Conservation (phyloP, 2,113 vertebrate genomes). For the Hydrolagus affinis region DNA sequence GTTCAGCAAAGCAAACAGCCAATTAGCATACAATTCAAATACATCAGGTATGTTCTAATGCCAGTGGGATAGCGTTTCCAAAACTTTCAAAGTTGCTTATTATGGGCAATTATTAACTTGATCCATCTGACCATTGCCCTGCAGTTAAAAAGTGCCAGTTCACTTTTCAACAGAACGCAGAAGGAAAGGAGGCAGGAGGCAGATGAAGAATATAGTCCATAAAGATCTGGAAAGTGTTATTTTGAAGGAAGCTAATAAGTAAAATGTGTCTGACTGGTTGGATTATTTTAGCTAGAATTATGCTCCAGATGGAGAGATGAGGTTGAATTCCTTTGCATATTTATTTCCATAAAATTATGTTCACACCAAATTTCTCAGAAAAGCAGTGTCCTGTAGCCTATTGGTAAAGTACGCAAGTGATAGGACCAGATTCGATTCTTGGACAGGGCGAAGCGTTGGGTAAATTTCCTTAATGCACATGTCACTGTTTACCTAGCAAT, state of each 20-base stretch:
- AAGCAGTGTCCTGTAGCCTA: neutral
- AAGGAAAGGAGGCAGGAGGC: neutral
- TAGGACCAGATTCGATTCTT: no score
- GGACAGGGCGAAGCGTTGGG: no score
- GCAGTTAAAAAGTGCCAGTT: neutral
- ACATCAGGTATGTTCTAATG: neutral
- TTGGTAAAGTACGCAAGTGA: no score
- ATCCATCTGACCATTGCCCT: neutral
- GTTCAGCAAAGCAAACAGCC: neutral
- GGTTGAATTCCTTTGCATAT: neutral
- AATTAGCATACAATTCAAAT: neutral
- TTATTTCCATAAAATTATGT: neutral
- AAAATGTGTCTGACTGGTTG: neutral
- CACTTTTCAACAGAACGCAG: neutral
- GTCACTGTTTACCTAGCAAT: no score
- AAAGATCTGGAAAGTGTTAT: neutral
- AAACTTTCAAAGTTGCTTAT: neutral
- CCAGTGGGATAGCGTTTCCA: neutral
- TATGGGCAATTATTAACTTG: neutral
- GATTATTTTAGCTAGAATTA: neutral
- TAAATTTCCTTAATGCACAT: no score
- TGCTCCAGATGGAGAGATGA: neutral
- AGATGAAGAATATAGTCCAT: neutral
- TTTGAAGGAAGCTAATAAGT: neutral
- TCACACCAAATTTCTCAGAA: neutral